Evolutionary conservation across 2,113 vertebrate genomes (phyloP), one percentile per base, ranked within the genome.

Genomic region (Ptychochromis oligacanthus): DNA sequence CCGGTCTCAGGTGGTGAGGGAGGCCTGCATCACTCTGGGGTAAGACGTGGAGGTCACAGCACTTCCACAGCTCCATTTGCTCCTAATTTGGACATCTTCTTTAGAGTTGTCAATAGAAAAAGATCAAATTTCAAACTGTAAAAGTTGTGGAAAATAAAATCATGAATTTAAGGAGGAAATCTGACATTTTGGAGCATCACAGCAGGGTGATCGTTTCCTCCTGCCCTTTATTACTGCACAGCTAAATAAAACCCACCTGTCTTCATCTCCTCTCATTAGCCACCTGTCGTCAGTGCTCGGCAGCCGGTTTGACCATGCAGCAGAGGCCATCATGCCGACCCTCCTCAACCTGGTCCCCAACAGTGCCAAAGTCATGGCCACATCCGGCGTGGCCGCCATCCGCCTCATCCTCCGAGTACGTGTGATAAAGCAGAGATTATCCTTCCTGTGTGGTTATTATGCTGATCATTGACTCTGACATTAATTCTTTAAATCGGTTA

Each of bases 11-110:
- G 98, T 99, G 94, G 98, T 99, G 49, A 92, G 98, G 20, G 98
- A 99, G 94, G 97, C 97, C 18, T 99, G 98, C 94, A 97, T 99
- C 91, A 99, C 98, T 52, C 96, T 99, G 76, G 97, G 97, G 98
- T 99, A 91, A 96, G 97, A 95, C 54, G 4, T 18, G 65, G 22
- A 9, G n/a, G 36, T 7, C 3, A 17, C 26, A 12, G 14, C n/a
- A 22, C 7, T 36, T 31, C 22, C 40, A 10, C 55, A 28, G 34
- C 46, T 26, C 52, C 11, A 38, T n/a, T 38, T 62, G 49, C 17
- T 52, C 49, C 8, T 54, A 17, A 54, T n/a, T 9, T 54, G 49
- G 18, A 61, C 59, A 31, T 36, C 65, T 46, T 15, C 43, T 46
- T 46, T 46, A 15, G 40, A 43, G 12, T 43, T 43, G 13, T 13